Base-by-base conservation (phyloP, 2,888 invertebrate species). In the Ophioninae sp. region DNA sequence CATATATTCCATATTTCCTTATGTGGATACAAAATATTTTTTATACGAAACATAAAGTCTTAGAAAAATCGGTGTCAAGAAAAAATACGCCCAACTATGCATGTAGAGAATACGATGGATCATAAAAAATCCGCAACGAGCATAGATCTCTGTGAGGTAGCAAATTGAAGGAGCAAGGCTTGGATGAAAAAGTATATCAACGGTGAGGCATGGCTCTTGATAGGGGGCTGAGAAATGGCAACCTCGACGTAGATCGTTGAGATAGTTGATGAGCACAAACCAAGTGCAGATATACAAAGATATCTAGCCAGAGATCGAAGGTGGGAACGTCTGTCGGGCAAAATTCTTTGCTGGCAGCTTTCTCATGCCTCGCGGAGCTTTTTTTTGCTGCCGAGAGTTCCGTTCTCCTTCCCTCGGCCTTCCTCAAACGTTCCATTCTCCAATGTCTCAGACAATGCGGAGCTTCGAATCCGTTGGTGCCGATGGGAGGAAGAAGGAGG, bases 221-320 rank as follows among this genome's bases (percentile, higher is more conserved):
- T 72, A 30, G 70, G 57, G 86, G 89, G 87, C 89, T 88, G 90
- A 88, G 85, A 90, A 88, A 88, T 91, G 90, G 89, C 90, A 91
- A 89, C 88, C 90, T 92, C 91, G 89, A 90, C 91, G 90, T 88
- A 92, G 91, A 92, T 92, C 90, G 88, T 88, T 88, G 88, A 89
- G 92, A 92, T 92, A 92, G 87, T 89, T 88, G 87, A 78, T 82
- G 85, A 73, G 76, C 69, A 68, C 74, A 82, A 74, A 79, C 64
- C 67, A 64, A 78, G 65, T 67, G 72, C 57, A 62, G 17, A 65
- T 69, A 56, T 41, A 73, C 67, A 41, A 50, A 59, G 44, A 72
- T 56, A 57, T 41, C 17, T 59, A 37, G 30, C 37, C 8, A 74
- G 37, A 44, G 74, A 72, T 64, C 62, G 64, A 64, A 61, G 30